Conservation (phyloP, 2,888 invertebrate genomes). For the Coelopa pilipes region DNA sequence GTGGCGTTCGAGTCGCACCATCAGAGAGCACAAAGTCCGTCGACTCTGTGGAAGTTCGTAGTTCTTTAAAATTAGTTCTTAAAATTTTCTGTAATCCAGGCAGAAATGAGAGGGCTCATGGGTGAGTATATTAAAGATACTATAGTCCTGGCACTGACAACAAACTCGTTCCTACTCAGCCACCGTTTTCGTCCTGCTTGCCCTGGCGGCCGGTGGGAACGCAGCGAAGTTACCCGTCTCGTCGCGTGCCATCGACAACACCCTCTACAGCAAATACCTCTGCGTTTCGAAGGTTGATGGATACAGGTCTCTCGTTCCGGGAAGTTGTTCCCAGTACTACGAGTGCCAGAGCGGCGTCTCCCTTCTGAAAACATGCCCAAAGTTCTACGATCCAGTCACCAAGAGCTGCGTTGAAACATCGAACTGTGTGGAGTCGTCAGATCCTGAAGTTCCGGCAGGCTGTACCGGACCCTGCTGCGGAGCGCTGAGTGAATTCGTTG, state of each 20-base stretch:
- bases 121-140: slow-evolving; percentile 34
- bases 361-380: slow-evolving; percentile 48
- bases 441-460: background rate
- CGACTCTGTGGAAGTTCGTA: too few species aligned
- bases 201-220: slow-evolving; percentile 39
- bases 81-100: too few species aligned
- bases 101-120: slow-evolving; percentile 37
- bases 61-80: too few species aligned
- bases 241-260: slow-evolving; percentile 48
- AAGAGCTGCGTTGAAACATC: slow-evolving; percentile 50
- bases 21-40: too few species aligned
- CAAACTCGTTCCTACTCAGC: slow-evolving; percentile 36
- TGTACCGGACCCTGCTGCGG: slow-evolving; percentile 45
- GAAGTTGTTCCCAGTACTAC: slow-evolving; percentile 60
- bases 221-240: slow-evolving; percentile 49
- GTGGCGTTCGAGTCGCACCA: too few species aligned
- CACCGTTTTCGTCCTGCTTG: slow-evolving; percentile 40
- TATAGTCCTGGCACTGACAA: slow-evolving; percentile 24
- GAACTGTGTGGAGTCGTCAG: slow-evolving; percentile 50
- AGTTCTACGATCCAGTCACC: slow-evolving; percentile 51
- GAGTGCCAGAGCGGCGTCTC: slow-evolving; percentile 54
- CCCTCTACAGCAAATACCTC: slow-evolving; percentile 54
- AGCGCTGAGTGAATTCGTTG: slow-evolving; percentile 40
- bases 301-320: slow-evolving; percentile 57
- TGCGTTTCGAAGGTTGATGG: slow-evolving; percentile 56